Evolutionary conservation across 2,797 vertebrate genomes (phyloP), one percentile per base, ranked within the genome.

Genomic region (Amniataba percoides): DNA sequence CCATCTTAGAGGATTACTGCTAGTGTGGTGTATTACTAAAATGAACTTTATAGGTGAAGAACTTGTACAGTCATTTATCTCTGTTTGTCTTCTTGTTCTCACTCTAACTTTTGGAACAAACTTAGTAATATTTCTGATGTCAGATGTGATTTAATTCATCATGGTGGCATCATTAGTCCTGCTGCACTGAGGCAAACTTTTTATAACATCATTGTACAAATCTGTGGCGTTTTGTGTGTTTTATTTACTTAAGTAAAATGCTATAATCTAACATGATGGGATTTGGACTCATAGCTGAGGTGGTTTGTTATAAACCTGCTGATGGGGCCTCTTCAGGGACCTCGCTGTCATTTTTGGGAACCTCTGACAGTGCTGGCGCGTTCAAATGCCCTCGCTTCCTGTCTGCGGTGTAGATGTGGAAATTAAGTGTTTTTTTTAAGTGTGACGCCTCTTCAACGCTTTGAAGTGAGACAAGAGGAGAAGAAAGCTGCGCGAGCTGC

Each of bases 401-500:
- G 14, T 55, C 5, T 27, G 36, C 1, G 89, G 91, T 93, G 94
- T 95, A 94, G 95, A 95, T 96, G 94, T 91, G 84, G 85, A 93
- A 95, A 93, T 90, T 80, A 91, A 87, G 90, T 83, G 89, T 9
- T 36, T 93, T 94, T 93, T 81, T 91, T 93, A 27, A 31, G 5
- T 31, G 27, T 93, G 87, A 91, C 91, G 88, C 93, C 89, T 94
- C 62, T 52, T 91, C 66, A 52, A 51, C 64, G 23, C 80, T 78
- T 80, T 70, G 49, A 77, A 63, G 74, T 19, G 34, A 83, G 48
- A 61, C 46, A 7, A 13, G 65, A 59, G 56, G 62, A 43, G 58
- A 56, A 39, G 64, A 25, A 31, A 66, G 63, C 21, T 13, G 42
- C 45, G 7, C 0, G 5, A 66, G 59, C 15, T 55, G 12, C 8